Percentiles rank a stretch among this genome's conserved stretches.
Evolutionary conservation across 2,797 vertebrate genomes (phyloP).

Genomic region (Cossypha polioptera): DNA sequence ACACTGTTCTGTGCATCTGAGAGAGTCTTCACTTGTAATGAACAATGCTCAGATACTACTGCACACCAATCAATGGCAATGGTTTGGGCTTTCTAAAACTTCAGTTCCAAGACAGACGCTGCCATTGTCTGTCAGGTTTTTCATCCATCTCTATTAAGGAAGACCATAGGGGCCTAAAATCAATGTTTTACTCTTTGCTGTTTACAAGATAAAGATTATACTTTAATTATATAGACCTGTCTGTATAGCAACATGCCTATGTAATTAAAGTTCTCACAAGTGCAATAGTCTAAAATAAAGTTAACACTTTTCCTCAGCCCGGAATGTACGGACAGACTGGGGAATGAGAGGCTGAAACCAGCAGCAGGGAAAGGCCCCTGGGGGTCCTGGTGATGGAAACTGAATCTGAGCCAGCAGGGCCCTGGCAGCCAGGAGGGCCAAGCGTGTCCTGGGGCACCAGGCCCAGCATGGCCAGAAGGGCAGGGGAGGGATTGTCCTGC

Average conservation of each 20-base stretch:
- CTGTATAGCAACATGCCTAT: background rate
- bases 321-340: background rate
- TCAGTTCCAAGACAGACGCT: background rate
- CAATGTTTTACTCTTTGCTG: background rate
- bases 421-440: background rate
- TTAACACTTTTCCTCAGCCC: background rate
- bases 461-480: rapidly evolving
- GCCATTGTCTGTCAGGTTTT: background rate
- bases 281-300: background rate
- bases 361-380: rapidly evolving
- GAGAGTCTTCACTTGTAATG: background rate
- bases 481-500: background rate
- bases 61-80: background rate
- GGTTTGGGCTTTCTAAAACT: background rate
- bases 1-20: background rate
- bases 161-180: background rate
- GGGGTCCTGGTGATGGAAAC: background rate
- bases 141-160: background rate
- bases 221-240: background rate
- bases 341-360: background rate
- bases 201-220: background rate
- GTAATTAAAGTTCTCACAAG: background rate
- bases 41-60: background rate
- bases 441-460: background rate
- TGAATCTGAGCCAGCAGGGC: background rate